Evolutionary conservation across 2,888 invertebrate genomes (phyloP).

Genomic region (Cataglyphis albicans): DNA sequence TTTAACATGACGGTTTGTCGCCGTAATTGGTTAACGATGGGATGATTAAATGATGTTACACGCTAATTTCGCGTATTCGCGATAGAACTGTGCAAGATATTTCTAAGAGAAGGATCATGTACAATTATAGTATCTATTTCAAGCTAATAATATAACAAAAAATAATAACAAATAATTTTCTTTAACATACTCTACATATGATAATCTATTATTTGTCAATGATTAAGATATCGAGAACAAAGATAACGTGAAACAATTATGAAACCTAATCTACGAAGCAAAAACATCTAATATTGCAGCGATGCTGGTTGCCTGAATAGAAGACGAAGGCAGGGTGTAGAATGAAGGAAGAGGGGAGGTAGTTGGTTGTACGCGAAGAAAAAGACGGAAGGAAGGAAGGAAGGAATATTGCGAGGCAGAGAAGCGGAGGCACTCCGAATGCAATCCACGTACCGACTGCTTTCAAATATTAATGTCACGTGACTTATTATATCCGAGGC

Average conservation of each 20-base stretch:
- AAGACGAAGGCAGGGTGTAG: slow-evolving; percentile 18
- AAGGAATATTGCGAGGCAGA: slow-evolving; percentile 80
- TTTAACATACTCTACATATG: neutral
- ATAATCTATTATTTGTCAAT: neutral
- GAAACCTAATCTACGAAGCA: slow-evolving; percentile 13
- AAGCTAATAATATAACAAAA: slow-evolving; percentile 22
- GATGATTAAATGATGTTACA: slow-evolving; percentile 27
- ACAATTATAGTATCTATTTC: slow-evolving; percentile 19
- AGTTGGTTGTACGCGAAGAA: slow-evolving; percentile 63
- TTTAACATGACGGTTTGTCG: slow-evolving; percentile 43
- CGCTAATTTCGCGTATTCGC: slow-evolving; percentile 24
- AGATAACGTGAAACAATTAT: slow-evolving; percentile 3
- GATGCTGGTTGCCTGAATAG: slow-evolving; percentile 31
- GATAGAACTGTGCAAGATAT: slow-evolving; percentile 21
- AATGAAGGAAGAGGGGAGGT: slow-evolving; percentile 36
- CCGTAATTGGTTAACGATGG: slow-evolving; percentile 47
- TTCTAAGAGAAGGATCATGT: neutral
- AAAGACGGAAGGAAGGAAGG: slow-evolving; percentile 74
- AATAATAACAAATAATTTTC: slow-evolving; percentile 10
- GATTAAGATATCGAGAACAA: neutral
- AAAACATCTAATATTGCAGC: neutral
- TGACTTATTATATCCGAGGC: slow-evolving; percentile 86
- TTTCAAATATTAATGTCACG: slow-evolving; percentile 86
- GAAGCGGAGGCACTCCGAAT: slow-evolving; percentile 81
- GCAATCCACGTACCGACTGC: slow-evolving; percentile 86